Percentiles rank a stretch among this genome's conserved stretches.
These are phyloP conservation scores for Heliconius charithonia DNA, from an alignment of 2,888 invertebrate species.

Conservation along the genomic window DNA sequence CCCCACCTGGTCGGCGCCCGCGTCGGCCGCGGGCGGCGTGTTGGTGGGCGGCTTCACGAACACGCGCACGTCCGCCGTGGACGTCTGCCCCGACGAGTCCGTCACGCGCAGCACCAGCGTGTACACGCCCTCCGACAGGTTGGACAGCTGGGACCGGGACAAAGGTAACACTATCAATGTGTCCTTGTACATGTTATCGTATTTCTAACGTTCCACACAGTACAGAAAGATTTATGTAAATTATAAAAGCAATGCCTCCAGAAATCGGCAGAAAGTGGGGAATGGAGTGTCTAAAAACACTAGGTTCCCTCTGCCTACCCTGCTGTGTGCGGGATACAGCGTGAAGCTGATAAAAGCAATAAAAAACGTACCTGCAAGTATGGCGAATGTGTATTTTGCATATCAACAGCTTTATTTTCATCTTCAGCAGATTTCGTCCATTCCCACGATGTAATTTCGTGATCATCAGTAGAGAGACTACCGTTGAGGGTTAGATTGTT, in stretches of 20 bases:
- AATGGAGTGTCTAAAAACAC: too few relatives aligned
- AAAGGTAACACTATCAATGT: too few relatives aligned
- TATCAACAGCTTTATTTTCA: conserved; percentile 95
- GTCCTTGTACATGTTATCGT: conserved; percentile 8
- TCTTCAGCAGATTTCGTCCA: conserved; percentile 96
- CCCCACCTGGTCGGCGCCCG: conserved; percentile 83
- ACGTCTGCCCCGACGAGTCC: conserved; percentile 94
- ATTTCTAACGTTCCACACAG: neutral
- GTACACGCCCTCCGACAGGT: conserved; percentile 96
- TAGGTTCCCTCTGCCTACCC: too few relatives aligned
- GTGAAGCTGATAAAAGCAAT: neutral
- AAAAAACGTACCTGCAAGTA: conserved; percentile 85
- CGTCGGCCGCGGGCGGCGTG: conserved; percentile 90
- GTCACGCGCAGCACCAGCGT: conserved; percentile 96
- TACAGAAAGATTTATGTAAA: neutral
- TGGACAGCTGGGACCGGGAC: conserved; percentile 90
- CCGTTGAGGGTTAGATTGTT: conserved; percentile 94
- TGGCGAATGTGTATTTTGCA: conserved; percentile 97
- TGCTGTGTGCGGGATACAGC: too few relatives aligned
- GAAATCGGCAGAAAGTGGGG: too few relatives aligned
- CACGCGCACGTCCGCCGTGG: conserved; percentile 94
- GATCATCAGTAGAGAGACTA: conserved; percentile 95
- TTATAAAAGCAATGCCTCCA: neutral
- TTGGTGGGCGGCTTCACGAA: conserved; percentile 96
- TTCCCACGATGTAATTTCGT: conserved; percentile 96